Base-by-base conservation (phyloP, 2,888 invertebrate species). In the Eledona agricola region DNA sequence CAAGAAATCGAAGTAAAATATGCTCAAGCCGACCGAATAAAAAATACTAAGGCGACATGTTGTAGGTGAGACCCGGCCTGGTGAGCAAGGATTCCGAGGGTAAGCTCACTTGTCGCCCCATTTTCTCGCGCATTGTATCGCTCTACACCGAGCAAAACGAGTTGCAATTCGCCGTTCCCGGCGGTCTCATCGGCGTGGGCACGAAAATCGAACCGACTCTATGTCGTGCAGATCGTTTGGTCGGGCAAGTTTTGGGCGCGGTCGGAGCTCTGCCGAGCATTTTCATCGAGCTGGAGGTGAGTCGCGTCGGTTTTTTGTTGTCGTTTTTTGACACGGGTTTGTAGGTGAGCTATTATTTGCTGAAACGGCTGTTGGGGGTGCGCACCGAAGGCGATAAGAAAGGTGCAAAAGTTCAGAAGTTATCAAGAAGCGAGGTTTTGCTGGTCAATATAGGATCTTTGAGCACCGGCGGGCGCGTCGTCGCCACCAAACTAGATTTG, bases 331-430 rank as follows among this genome's bases (percentile, higher is more conserved):
- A n/a, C 6, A 1, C 3, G 7, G n/a, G n/a, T 10, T 17, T 17
- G 6, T 47, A 75, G 75, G 75, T 77, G 45, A 96, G 96, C 9
- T 99, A 97, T 79, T 97, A 96, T 78, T 82, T 99, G 59, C 81
- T 99, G 57, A 91, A 98, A 74, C 87, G 99, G 65, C 81, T 99
- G 59, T 83, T 99, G 28, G 99, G 99, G 32, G 99, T 99, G 1
- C 89, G 97, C 72, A 98, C 94, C 0, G 99, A 99, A 77, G 99
- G 97, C 1, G 98, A 98, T 77, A 98, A 97, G 76, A 98, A 99
- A 75, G 99, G 93, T 7, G 98, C 98, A 4, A 97, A 95, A 81
- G 98, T 97, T 19, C 93, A 94, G 73, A 96, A 96, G 74, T 78
- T 97, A 58, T 83, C 91, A 4, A 93, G 85, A 73, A 90, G 89